Evolutionary conservation across 2,888 invertebrate genomes (phyloP).

Genomic region (Eretmocerus hayati): DNA sequence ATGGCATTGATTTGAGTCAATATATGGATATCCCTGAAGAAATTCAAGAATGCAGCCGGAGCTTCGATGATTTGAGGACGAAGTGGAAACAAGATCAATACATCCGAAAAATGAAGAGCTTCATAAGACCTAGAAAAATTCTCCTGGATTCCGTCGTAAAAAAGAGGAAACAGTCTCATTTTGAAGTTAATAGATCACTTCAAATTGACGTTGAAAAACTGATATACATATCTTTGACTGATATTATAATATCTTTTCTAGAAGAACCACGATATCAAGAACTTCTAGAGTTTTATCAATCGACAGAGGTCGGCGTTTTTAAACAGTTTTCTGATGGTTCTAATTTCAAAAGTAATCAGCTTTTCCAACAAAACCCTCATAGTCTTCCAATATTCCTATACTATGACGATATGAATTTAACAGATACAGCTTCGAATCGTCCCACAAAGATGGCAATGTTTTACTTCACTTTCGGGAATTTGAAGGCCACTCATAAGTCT

Average conservation of each 20-base stretch:
- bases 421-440: slow-evolving; percentile 1
- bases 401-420: slow-evolving; percentile 2
- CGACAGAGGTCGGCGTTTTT: background rate
- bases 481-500: background rate
- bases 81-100: background rate
- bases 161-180: background rate
- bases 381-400: background rate
- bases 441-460: background rate
- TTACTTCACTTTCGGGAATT: background rate
- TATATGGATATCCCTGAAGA: background rate
- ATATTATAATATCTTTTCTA: background rate
- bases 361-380: background rate
- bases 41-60: background rate
- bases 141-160: background rate
- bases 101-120: background rate
- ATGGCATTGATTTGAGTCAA: background rate
- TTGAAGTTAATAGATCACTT: background rate
- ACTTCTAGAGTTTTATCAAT: background rate
- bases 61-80: background rate
- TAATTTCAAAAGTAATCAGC: background rate
- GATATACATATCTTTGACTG: background rate
- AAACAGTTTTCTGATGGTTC: background rate
- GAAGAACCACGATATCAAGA: background rate
- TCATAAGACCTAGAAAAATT: background rate
- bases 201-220: background rate